Evolutionary conservation across 2,113 vertebrate species (phyloP).

Genomic region (Ochotona curzoniae): DNA sequence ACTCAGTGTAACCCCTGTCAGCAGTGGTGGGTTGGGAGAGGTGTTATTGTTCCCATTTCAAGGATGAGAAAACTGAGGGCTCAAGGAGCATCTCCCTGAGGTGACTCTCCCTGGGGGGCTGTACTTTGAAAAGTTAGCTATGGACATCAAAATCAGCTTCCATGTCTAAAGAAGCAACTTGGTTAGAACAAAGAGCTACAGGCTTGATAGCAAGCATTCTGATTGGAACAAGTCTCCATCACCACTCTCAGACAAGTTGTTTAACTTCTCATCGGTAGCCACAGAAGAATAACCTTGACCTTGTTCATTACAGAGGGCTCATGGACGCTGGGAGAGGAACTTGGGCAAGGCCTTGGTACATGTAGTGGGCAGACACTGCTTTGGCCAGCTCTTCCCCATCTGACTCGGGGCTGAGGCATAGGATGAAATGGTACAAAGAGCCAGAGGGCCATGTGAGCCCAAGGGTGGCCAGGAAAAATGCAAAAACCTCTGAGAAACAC

Average conservation of each 20-base stretch:
- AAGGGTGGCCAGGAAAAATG: background rate
- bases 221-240: background rate
- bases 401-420: background rate
- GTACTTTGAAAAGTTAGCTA: background rate
- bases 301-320: background rate
- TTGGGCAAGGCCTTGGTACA: background rate
- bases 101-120: background rate
- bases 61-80: conserved; percentile 31
- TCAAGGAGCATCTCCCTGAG: background rate
- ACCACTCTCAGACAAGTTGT: background rate
- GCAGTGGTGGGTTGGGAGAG: background rate
- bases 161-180: background rate
- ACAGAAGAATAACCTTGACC: background rate
- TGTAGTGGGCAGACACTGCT: background rate
- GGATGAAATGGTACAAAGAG: background rate
- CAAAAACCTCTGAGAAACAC: background rate
- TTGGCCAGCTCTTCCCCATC: background rate
- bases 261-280: background rate
- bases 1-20: background rate
- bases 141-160: background rate
- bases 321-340: fast-evolving
- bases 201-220: conserved; percentile 5
- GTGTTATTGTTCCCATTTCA: conserved; percentile 43
- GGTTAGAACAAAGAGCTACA: background rate
- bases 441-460: background rate